phyloP scores from a whole-genome alignment of 2,888 invertebrate species.

The Clivina fossor region DNA sequence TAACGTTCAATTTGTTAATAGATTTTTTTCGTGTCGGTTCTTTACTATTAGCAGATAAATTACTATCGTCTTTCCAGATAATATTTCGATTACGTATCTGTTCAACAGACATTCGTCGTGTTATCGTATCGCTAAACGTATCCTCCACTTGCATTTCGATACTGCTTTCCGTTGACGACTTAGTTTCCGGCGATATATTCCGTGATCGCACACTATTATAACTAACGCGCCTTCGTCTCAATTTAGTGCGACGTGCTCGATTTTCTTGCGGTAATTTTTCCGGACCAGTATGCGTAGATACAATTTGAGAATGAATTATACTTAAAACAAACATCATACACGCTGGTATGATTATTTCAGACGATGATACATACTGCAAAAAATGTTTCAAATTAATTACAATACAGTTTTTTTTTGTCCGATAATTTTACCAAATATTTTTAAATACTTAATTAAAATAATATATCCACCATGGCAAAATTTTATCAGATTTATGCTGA shows the following conservation, averaged over 20 bases:
- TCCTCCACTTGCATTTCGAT: constrained; percentile 3
- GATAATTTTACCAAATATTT: too few relatives aligned
- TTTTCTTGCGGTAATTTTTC: constrained; percentile 46
- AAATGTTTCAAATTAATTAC: constrained; percentile 21
- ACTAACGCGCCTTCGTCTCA: constrained; percentile 3
- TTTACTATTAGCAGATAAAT: constrained; percentile 1
- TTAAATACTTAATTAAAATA: too few relatives aligned
- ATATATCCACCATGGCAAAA: too few relatives aligned
- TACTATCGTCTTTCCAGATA: background rate
- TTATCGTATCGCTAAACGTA: background rate
- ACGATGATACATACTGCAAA: constrained; percentile 61
- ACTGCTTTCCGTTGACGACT: constrained; percentile 26
- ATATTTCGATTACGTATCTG: constrained; percentile 12
- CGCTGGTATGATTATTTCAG: constrained; percentile 72
- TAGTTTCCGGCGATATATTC: constrained; percentile 13
- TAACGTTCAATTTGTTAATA: constrained; percentile 4
- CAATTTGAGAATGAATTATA: constrained; percentile 79
- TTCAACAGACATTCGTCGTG: constrained; percentile 15
- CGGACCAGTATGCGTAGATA: constrained; percentile 62
- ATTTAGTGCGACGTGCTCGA: constrained; percentile 35
- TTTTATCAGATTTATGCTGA: too few relatives aligned
- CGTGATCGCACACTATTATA: constrained; percentile 8
- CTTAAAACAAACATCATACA: constrained; percentile 73
- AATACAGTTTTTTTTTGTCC: too few relatives aligned
- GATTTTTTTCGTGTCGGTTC: constrained; percentile 13